Evolutionary conservation across 2,113 vertebrate genomes (phyloP).

Genomic region (Athene cunicularia): DNA sequence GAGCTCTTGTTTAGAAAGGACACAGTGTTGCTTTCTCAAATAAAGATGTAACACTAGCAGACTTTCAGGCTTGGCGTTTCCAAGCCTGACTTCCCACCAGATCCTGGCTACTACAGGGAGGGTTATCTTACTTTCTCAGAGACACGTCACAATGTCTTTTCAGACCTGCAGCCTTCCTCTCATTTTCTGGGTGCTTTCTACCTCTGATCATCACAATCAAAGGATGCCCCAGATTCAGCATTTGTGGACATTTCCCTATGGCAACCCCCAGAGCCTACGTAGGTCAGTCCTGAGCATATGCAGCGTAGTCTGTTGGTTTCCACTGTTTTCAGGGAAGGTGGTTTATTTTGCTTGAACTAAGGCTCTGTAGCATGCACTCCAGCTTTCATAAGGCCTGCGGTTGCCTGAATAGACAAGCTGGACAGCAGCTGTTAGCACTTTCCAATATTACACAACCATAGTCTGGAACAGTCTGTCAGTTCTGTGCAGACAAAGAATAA

Average conservation of each 20-base stretch:
- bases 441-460: not conserved
- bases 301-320: not conserved
- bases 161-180: not conserved
- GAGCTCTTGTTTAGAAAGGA: not conserved
- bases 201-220: not conserved
- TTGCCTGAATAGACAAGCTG: not conserved
- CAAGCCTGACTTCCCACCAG: not conserved
- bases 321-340: not conserved
- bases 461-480: constrained; percentile 6
- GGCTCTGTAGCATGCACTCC: not conserved
- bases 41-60: not conserved
- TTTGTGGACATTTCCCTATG: not conserved
- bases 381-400: not conserved
- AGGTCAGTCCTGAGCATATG: rapidly evolving
- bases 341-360: not conserved
- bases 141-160: not conserved
- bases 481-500: not conserved
- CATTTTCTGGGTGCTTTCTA: not conserved
- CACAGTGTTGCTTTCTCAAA: not conserved
- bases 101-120: not conserved
- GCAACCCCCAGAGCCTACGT: rapidly evolving
- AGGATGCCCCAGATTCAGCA: not conserved
- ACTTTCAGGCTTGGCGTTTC: not conserved
- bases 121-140: not conserved
- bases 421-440: not conserved